A percentile compares a stretch with the other conserved stretches of the same genome.
These are phyloP conservation scores for Taenaris catops DNA, from an alignment of 2,888 invertebrate genomes.

Conservation along the genomic window DNA sequence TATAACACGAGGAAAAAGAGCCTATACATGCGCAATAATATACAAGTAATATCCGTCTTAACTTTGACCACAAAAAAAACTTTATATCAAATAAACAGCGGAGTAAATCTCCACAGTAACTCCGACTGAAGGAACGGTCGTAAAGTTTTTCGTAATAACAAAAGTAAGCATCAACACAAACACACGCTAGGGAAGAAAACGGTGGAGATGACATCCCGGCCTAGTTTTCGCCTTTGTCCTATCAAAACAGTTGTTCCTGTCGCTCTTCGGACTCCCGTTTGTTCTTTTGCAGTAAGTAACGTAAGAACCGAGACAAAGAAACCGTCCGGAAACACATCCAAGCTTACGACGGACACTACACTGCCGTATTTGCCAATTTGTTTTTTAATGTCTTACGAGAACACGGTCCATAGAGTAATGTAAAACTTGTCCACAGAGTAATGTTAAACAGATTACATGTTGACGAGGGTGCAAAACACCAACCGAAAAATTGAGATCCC, in stretches of 20 bases:
- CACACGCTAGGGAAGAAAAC: slow-evolving; percentile 7
- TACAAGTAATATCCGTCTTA: slow-evolving; percentile 4
- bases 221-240: slow-evolving; percentile 57
- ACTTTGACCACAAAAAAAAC: slow-evolving; percentile 4
- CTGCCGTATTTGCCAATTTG: no score
- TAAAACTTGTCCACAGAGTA: no score
- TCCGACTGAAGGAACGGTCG: slow-evolving; percentile 5
- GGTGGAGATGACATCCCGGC: slow-evolving; percentile 26
- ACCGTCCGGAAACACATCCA: not conserved
- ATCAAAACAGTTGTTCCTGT: slow-evolving; percentile 55
- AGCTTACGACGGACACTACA: no score
- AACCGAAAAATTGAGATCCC: no score
- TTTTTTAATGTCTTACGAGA: no score
- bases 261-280: slow-evolving; percentile 13
- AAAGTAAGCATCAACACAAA: slow-evolving; percentile 13
- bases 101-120: slow-evolving; percentile 9
- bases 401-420: no score
- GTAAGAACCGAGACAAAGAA: not conserved
- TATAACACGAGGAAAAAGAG: no score
- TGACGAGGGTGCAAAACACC: no score
- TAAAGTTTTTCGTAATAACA: slow-evolving; percentile 12
- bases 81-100: slow-evolving; percentile 12
- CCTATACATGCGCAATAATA: no score
- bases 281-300: slow-evolving; percentile 1
- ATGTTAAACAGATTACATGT: no score